Conservation (phyloP, 2,797 vertebrate species). For the Neosalanx taihuensis region DNA sequence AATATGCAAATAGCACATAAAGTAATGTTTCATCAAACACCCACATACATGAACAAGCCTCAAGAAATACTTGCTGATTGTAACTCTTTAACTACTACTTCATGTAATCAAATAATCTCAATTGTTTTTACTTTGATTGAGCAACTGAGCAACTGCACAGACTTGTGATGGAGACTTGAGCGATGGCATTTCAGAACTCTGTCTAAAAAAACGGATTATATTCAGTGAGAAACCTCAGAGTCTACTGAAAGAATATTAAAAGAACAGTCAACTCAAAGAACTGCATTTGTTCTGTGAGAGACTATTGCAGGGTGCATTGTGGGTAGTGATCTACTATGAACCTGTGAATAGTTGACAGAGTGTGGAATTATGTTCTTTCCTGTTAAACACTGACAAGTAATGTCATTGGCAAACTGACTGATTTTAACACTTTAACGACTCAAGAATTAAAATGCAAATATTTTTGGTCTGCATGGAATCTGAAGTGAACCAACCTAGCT, state of each 20-base stretch:
- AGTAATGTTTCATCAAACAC: no score
- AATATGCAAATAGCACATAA: no score
- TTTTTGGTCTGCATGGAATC: background rate
- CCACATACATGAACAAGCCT: background rate
- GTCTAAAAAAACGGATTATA: background rate
- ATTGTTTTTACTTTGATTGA: constrained; percentile 30
- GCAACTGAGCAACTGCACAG: constrained; percentile 35
- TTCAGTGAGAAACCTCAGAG: background rate
- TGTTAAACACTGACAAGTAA: background rate
- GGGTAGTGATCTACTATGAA: background rate
- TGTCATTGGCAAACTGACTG: background rate
- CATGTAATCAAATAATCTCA: background rate
- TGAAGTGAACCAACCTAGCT: background rate
- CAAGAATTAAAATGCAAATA: no score
- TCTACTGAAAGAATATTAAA: no score
- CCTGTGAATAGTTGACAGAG: constrained; percentile 14
- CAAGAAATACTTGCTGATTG: no score
- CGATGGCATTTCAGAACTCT: background rate
- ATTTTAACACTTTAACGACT: background rate
- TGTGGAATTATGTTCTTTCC: constrained; percentile 21
- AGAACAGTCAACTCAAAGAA: no score
- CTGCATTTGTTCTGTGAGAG: background rate
- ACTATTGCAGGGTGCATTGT: background rate
- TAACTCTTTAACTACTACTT: no score
- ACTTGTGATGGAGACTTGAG: constrained; percentile 30